A percentile compares a stretch with the other conserved stretches of the same genome.
phyloP scores from a whole-genome alignment of 1,140 invertebrate species.

The Propsilocerus akamusi region DNA sequence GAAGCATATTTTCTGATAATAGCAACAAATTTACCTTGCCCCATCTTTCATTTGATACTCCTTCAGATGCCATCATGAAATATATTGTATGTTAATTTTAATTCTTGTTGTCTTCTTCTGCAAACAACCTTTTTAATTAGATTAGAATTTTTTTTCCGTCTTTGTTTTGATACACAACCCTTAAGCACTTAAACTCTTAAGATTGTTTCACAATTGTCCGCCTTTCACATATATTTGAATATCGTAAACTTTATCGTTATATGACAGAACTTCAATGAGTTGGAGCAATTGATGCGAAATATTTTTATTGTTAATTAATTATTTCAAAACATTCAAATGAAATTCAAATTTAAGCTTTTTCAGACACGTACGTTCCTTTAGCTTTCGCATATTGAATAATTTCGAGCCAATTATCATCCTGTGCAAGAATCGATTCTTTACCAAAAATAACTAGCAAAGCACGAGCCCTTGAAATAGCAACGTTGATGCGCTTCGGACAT shows the following conservation, averaged over 20 bases:
- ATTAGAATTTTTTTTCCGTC: neutral
- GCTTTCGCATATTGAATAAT: constrained; percentile 34
- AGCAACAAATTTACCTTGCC: neutral
- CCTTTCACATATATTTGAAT: neutral
- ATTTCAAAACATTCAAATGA: neutral
- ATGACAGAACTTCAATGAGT: too few species aligned
- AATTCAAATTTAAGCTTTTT: neutral
- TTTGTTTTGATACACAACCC: constrained; percentile 1
- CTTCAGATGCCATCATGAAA: neutral
- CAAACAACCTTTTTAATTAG: constrained; percentile 20
- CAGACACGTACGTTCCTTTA: neutral
- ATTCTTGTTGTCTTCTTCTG: neutral
- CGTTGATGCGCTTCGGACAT: neutral
- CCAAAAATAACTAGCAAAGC: constrained; percentile 24
- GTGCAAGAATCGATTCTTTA: constrained; percentile 52
- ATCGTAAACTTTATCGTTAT: too few species aligned
- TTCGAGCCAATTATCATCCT: constrained; percentile 50
- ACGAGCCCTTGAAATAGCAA: neutral
- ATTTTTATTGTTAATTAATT: neutral
- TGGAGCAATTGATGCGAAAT: neutral
- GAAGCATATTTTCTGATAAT: neutral
- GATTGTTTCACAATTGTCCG: neutral
- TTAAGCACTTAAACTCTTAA: neutral
- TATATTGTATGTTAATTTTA: neutral
- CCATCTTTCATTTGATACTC: neutral